Base-by-base conservation (phyloP, 2,888 invertebrate genomes). In the Desoria tigrina region DNA sequence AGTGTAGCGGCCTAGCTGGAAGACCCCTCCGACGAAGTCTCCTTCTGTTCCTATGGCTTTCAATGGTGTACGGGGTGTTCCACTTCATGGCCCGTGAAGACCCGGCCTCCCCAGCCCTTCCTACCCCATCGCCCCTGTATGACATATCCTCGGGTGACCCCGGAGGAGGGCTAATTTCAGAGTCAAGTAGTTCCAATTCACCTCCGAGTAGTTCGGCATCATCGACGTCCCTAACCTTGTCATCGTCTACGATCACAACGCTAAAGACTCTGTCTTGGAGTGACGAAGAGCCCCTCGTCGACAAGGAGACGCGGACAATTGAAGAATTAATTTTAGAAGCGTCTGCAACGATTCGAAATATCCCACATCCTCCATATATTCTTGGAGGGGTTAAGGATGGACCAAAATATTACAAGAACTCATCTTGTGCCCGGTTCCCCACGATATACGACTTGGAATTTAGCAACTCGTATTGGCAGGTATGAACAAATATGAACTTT, bases 381-480 rank as follows among this genome's bases (percentile, higher is more conserved):
- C 62, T 76, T 1, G 68, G 87, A 79, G 87, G 87, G 74, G 88
- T 89, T 79, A 90, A 89, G 78, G 89, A 90, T 79, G 89, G 89
- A 80, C 86, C 87, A 74, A 84, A 85, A 75, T 80, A 77, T 70
- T 80, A 84, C 82, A 85, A 85, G 78, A 89, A 88, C 80, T 86
- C 86, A 76, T 87, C 87, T 66, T 92, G 92, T 81, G 90, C 91
- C 65, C 87, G 88, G 74, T 92, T 91, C 80, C 94, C 94, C 0
- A 90, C 88, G 66, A 88, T 94, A 75, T 93, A 90, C 81, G 94
- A 94, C 78, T 83, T 94, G 71, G 91, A 94, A 80, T 94, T 92
- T 82, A 93, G 93, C 82, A 94, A 94, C 79, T 86, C 92, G 61
- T 94, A 94, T 81, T 94, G 94, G 94, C 94, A 94, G 82, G 75